Evolutionary conservation across 2,888 invertebrate species (phyloP).

Genomic region (Noctua janthe): DNA sequence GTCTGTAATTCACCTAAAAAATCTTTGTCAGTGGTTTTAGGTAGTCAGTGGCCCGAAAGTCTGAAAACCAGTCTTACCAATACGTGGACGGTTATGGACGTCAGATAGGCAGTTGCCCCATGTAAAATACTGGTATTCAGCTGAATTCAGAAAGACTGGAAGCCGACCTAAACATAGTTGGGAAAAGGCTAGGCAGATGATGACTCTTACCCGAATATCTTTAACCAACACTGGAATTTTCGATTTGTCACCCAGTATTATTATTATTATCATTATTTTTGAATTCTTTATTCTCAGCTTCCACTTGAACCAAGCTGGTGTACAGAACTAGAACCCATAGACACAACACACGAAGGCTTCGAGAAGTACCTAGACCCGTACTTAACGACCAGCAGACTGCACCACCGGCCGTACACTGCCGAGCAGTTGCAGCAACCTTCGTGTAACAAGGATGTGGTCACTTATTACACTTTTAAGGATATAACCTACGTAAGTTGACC

Average conservation of each 20-base stretch:
- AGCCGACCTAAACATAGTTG: no score
- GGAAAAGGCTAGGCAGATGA: no score
- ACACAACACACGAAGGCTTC: constrained; percentile 84
- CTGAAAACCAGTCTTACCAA: no score
- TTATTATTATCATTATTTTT: neutral
- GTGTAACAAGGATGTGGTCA: constrained; percentile 80
- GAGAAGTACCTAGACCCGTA: constrained; percentile 86
- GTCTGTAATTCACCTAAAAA: no score
- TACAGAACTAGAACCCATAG: constrained; percentile 79
- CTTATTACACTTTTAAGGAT: constrained; percentile 83
- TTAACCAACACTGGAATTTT: neutral
- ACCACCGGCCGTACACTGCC: constrained; percentile 83
- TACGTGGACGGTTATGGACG: no score
- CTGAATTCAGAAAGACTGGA: no score
- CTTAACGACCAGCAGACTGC: constrained; percentile 82
- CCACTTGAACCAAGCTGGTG: constrained; percentile 75
- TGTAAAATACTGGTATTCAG: no score
- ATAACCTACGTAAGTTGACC: constrained; percentile 79
- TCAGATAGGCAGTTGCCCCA: no score
- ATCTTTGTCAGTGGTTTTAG: no score
- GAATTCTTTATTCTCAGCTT: constrained; percentile 64
- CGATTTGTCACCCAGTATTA: neutral
- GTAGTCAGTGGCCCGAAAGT: no score
- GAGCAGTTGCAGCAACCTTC: constrained; percentile 79
- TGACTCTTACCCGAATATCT: neutral